These are phyloP conservation scores for Xylocopa sonorina DNA, from an alignment of 1,140 invertebrate genomes.

Conservation along the genomic window DNA sequence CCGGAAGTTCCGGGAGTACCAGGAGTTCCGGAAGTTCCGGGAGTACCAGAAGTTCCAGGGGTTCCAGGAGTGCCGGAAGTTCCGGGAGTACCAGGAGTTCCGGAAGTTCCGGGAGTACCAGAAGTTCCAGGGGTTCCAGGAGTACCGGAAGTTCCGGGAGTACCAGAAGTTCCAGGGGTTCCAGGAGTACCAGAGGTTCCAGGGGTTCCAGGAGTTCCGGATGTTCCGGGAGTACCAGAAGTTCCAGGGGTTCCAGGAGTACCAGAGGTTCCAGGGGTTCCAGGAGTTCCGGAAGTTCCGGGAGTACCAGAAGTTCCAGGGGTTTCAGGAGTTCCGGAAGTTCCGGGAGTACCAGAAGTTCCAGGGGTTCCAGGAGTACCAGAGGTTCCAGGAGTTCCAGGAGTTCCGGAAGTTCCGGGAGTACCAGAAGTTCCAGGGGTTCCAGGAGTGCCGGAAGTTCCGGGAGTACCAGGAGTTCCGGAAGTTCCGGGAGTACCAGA, in stretches of 20 bases:
- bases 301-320: slow-evolving; percentile 54
- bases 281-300: background rate
- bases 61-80: slow-evolving; percentile 26
- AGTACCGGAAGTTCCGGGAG: background rate
- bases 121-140: background rate
- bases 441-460: slow-evolving; percentile 11
- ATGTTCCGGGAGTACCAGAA: slow-evolving; percentile 74
- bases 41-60: slow-evolving; percentile 37
- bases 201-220: background rate
- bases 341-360: background rate
- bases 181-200: slow-evolving; percentile 19
- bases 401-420: slow-evolving; percentile 36
- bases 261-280: slow-evolving; percentile 3
- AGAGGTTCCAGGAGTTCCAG: background rate
- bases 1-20: slow-evolving; percentile 42
- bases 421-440: background rate
- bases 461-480: slow-evolving; percentile 15
- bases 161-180: background rate
- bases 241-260: slow-evolving; percentile 63
- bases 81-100: background rate
- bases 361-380: slow-evolving; percentile 17
- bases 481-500: background rate
- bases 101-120: slow-evolving; percentile 19
- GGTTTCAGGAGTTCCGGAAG: slow-evolving; percentile 24
- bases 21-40: slow-evolving; percentile 55